Base-by-base conservation (phyloP, 2,113 vertebrate genomes). In the Trematomus loennbergii region DNA sequence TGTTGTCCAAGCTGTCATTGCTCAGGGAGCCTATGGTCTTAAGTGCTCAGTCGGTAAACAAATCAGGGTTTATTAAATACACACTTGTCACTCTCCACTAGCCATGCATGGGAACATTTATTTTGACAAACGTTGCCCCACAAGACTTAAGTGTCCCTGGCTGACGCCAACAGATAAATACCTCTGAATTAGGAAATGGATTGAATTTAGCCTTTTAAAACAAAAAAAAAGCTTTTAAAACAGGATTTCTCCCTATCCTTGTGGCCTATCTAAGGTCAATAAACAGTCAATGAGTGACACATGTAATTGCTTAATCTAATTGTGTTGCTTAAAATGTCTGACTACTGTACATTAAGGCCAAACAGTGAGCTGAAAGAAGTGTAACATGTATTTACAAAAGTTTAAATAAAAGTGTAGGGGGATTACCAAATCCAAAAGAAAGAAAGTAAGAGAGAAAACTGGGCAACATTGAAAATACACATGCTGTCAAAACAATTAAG, bases 91-190 rank as follows among this genome's bases (percentile, higher is more conserved):
- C 92, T 91, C 89, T 94, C 91, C 88, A 92, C 93, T 92, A 94
- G 93, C 93, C 86, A 91, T 90, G 91, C 93, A 92, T 89, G 83
- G 87, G 86, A 82, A 86, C 89, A 96, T 97, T 97, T 97, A 96
- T 97, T 97, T 97, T 95, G 95, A 96, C 95, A 96, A 94, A 93
- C 55, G 95, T 94, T 93, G 90, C 96, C 91, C 93, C 93, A 92
- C 75, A 86, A 94, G 92, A 92, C 93, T 93, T 90, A 89, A 95
- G 94, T 92, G 89, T 95, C 91, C 92, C 91, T 62, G 72, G 8
- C 95, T 86, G 95, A 96, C 93, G 94, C 96, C 96, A 95, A 84
- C 84, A 95, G 91, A 96, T 96, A 95, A 95, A 92, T 92, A 96
- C 91, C 88, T 86, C 92, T 84, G 81, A 94, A 95, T 94, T 95